Evolutionary conservation across 1,140 invertebrate genomes (phyloP), one percentile per base, ranked within the genome.

Genomic region (Cydia amplana): DNA sequence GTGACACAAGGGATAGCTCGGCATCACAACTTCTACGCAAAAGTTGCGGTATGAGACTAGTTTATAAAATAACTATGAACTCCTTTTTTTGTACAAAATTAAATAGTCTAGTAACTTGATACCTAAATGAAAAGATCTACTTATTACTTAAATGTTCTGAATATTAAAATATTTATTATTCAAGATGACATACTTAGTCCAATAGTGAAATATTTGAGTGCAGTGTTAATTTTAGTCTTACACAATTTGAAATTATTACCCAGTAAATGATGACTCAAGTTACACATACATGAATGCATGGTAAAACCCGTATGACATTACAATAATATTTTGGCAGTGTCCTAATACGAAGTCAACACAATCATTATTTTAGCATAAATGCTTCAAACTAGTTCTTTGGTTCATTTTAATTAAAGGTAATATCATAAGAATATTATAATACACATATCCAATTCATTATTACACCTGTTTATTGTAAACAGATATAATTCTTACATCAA

Each of bases 321-420:
- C 20, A 60, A 60, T 60, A 60, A 60, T 60, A 60, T 60, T 60
- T 60, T 60, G 55, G 55, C 20, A 20, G 55, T 60, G 55, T 60
- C 55, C 55, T 20, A 23, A 60, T 23, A 60, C 20, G 20, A 23
- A 23, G 55, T 60, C 18, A 60, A 60, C 55, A 60, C 55, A 60
- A 23, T 9, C 20, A 60, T 23, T 60, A 60, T 20, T 55, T 55
- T 55, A 55, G 16, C 12, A 49, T 49, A n/a, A 51, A n/a, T n/a
- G n/a, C 18, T 7, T 60, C 55, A 60, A 20, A 20, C 20, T 1
- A 60, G 55, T 60, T 51, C 7, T 0, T 1, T 16, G 6, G 6
- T 51, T 51, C 55, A n/a, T 20, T 55, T 20, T 23, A 60, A 60
- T 60, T 23, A 23, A 60, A 18, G n/a, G n/a, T 60, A 60, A 60